These are phyloP conservation scores for Enteromius afrohamiltoni DNA, from an alignment of 2,797 vertebrate species.

Conservation along the genomic window DNA sequence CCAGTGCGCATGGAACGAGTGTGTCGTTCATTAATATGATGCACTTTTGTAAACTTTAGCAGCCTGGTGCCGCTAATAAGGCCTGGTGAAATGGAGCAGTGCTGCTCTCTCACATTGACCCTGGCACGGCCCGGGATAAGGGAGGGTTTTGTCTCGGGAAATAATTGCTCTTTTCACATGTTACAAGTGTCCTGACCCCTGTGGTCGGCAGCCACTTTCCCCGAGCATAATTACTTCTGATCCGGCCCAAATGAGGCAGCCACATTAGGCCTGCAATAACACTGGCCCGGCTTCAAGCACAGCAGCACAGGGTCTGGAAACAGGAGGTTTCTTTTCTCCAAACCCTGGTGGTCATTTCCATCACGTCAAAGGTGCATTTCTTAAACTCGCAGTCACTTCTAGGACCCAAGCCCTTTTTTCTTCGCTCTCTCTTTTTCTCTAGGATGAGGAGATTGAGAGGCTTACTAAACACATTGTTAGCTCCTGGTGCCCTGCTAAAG, in stretches of 20 bases:
- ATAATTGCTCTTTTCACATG: conserved; percentile 89
- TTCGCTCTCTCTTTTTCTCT: neutral
- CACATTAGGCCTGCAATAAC: conserved; percentile 81
- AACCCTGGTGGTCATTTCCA: conserved; percentile 75
- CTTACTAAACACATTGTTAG: conserved; percentile 78
- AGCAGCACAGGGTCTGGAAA: conserved; percentile 74
- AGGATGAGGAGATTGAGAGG: conserved; percentile 59
- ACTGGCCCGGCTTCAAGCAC: conserved; percentile 78
- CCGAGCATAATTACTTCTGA: conserved; percentile 82
- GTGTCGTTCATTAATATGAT: conserved; percentile 80
- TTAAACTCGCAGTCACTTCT: conserved; percentile 78
- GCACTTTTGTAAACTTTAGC: conserved; percentile 80
- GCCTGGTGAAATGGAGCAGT: conserved; percentile 76
- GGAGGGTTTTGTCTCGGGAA: conserved; percentile 83
- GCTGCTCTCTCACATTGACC: conserved; percentile 78
- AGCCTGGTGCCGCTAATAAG: conserved; percentile 81
- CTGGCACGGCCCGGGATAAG: conserved; percentile 80
- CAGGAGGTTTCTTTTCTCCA: conserved; percentile 75
- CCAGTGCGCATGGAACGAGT: conserved; percentile 65
- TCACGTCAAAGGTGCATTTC: conserved; percentile 82
- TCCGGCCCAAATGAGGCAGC: conserved; percentile 82
- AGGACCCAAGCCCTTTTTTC: conserved; percentile 72
- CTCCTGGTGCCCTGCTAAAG: conserved; percentile 73
- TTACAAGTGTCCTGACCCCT: conserved; percentile 87
- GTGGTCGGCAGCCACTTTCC: conserved; percentile 79